A percentile compares a stretch with the other conserved stretches of the same genome.
phyloP scores from a whole-genome alignment of 1,140 invertebrate genomes.

The Ceratosolen solmsi region DNA sequence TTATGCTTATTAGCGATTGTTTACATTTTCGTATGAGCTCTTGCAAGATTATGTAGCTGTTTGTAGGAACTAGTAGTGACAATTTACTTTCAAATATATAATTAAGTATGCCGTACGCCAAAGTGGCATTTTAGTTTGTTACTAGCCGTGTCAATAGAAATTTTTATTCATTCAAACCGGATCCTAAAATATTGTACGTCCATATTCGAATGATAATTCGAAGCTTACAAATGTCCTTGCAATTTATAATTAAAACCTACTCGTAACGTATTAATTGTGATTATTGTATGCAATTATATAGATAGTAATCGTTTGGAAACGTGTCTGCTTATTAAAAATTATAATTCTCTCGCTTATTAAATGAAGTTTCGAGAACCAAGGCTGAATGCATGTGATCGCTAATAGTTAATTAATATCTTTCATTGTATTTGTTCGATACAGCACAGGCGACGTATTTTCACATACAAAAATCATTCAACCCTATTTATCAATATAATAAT shows the following conservation, averaged over 20 bases:
- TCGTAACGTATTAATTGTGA: neutral
- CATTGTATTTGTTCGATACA: no score
- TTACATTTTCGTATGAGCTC: neutral
- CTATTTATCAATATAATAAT: no score
- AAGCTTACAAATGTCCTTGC: constrained; percentile 5
- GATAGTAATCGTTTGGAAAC: neutral
- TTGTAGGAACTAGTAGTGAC: neutral
- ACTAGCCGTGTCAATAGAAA: no score
- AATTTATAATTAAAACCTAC: neutral
- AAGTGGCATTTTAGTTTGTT: neutral
- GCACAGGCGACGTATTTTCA: no score
- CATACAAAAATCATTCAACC: no score
- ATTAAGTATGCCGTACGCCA: neutral
- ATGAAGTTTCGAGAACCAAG: neutral
- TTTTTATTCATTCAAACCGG: neutral
- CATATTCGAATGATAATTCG: neutral
- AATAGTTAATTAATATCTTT: no score
- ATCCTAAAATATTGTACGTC: neutral
- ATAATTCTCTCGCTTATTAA: neutral
- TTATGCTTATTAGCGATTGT: no score
- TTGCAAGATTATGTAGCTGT: neutral
- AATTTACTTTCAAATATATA: neutral
- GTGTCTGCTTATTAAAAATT: neutral
- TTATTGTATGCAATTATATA: neutral
- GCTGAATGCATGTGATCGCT: no score